Percentiles rank a stretch among this genome's conserved stretches.
Evolutionary conservation across 2,797 vertebrate species (phyloP).

Genomic region (Malacoctenus gilli): DNA sequence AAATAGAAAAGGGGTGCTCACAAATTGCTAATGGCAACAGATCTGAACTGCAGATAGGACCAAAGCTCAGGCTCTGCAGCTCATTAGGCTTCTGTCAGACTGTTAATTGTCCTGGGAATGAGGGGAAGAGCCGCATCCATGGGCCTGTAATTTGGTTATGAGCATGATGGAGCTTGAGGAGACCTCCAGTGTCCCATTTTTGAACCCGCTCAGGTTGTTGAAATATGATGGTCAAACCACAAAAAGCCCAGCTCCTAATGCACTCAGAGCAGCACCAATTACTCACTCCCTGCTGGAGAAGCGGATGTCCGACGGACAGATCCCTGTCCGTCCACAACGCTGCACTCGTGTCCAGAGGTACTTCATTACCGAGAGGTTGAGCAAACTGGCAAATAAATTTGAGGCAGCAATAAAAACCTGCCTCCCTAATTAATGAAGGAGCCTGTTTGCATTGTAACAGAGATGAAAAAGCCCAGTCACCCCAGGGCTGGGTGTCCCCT

Average conservation of each 20-base stretch:
- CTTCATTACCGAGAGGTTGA: too few species aligned
- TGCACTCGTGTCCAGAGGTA: too few species aligned
- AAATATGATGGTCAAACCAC: conserved; percentile 56
- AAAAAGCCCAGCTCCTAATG: conserved; percentile 54
- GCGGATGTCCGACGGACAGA: conserved; percentile 31
- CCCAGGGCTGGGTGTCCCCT: conserved; percentile 56
- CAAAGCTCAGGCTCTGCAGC: conserved; percentile 41
- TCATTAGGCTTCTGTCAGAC: conserved; percentile 58
- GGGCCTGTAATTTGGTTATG: conserved; percentile 70
- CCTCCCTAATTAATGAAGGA: conserved; percentile 35
- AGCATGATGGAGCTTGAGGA: conserved; percentile 48
- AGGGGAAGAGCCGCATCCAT: conserved; percentile 42
- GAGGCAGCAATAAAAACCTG: background rate
- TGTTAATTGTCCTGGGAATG: conserved; percentile 60
- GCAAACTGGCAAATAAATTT: conserved; percentile 29
- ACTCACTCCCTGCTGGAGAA: conserved; percentile 27
- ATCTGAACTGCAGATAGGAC: conserved; percentile 63
- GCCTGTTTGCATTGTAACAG: conserved; percentile 24
- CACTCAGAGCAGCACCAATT: conserved; percentile 39
- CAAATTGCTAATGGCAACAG: conserved; percentile 57
- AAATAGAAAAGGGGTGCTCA: conserved; percentile 29
- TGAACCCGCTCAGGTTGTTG: conserved; percentile 37
- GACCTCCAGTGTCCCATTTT: conserved; percentile 37
- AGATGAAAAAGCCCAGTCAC: conserved; percentile 40
- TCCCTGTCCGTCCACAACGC: too few species aligned